phyloP scores from a whole-genome alignment of 2,797 vertebrate species.

The Sebastes matsubarae region DNA sequence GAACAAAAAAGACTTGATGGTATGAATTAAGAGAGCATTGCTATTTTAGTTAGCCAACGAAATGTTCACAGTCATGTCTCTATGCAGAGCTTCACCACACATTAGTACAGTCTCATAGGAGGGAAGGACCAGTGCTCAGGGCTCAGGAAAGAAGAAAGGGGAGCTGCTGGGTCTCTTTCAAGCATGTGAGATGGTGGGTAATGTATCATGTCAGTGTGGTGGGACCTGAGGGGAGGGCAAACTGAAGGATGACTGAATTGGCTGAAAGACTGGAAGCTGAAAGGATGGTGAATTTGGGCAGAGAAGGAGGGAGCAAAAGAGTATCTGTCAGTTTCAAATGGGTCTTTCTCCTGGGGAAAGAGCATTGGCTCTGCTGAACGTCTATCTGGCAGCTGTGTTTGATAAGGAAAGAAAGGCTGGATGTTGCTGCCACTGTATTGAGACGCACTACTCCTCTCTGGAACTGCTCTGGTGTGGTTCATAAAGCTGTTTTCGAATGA shows the following conservation, averaged over 20 bases:
- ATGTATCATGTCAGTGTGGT: slow-evolving; percentile 45
- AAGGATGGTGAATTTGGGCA: slow-evolving; percentile 22
- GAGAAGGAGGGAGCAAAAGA: slow-evolving; percentile 19
- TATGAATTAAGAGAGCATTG: neutral
- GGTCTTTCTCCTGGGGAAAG: slow-evolving; percentile 19
- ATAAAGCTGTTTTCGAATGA: slow-evolving; percentile 50
- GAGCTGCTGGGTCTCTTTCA: slow-evolving; percentile 48
- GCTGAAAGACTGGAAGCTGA: slow-evolving; percentile 48
- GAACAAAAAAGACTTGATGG: slow-evolving; percentile 18
- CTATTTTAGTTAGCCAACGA: neutral
- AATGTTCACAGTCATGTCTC: neutral
- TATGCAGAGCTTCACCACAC: neutral
- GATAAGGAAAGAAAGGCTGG: slow-evolving; percentile 28
- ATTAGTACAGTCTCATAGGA: slow-evolving; percentile 81
- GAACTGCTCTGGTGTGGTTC: slow-evolving; percentile 27
- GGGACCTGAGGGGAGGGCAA: slow-evolving; percentile 23
- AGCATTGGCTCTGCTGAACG: slow-evolving; percentile 4
- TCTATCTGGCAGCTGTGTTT: slow-evolving; percentile 18
- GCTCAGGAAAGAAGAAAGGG: slow-evolving; percentile 46
- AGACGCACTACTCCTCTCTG: slow-evolving; percentile 1
- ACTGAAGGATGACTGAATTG: slow-evolving; percentile 40
- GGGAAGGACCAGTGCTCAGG: slow-evolving; percentile 79
- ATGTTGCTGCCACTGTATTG: neutral
- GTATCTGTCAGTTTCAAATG: slow-evolving; percentile 29
- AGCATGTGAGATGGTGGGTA: slow-evolving; percentile 71